Percentiles rank a stretch among this genome's conserved stretches.
Conservation (phyloP, 2,888 invertebrate species). For the Cactoblastis cactorum region DNA sequence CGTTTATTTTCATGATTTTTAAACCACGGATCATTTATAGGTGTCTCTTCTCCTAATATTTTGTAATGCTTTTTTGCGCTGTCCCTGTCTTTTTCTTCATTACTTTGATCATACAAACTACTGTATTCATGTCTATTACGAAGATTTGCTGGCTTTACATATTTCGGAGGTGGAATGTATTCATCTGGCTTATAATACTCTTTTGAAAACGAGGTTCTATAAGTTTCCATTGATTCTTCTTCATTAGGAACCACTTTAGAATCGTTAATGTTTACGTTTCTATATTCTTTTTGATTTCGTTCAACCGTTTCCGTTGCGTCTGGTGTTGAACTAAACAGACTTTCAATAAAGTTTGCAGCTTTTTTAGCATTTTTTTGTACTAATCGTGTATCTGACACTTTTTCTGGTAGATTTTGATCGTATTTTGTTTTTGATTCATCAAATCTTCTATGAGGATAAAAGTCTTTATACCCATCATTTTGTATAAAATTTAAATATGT, state of each 20-base stretch:
- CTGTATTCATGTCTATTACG: slow-evolving; percentile 31
- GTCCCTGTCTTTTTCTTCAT: slow-evolving; percentile 5
- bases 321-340: background rate
- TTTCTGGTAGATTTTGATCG: background rate
- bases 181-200: slow-evolving; percentile 23
- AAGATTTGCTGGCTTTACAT: slow-evolving; percentile 28
- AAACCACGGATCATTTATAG: slow-evolving; percentile 24
- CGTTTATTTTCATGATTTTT: slow-evolving; percentile 22
- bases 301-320: background rate
- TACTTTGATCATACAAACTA: slow-evolving; percentile 24
- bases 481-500: slow-evolving; percentile 30
- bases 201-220: slow-evolving; percentile 26
- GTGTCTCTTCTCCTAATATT: slow-evolving; percentile 20
- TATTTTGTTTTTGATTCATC: background rate
- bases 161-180: slow-evolving; percentile 25
- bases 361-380: slow-evolving; percentile 14
- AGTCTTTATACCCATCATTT: slow-evolving; percentile 34
- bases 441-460: slow-evolving; percentile 16
- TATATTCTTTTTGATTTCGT: background rate
- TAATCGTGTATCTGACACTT: slow-evolving; percentile 20
- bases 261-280: slow-evolving; percentile 2
- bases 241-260: slow-evolving; percentile 5
- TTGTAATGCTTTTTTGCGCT: slow-evolving; percentile 11
- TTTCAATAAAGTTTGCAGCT: slow-evolving; percentile 1
- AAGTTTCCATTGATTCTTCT: slow-evolving; percentile 17